These are phyloP conservation scores for Silurus lanzhouensis DNA, from an alignment of 2,797 vertebrate genomes.

Conservation along the genomic window DNA sequence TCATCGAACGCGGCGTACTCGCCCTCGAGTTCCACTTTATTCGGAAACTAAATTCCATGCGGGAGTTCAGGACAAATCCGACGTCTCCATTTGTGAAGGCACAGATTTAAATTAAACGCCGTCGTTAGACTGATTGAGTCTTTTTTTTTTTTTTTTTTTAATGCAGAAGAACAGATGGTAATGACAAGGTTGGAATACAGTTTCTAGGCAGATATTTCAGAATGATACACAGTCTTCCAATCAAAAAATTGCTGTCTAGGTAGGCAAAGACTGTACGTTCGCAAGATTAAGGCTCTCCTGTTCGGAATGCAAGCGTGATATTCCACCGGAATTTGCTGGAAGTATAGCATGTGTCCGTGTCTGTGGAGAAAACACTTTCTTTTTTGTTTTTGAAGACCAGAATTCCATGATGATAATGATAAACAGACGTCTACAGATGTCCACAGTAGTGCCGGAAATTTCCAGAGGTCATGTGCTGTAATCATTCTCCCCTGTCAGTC, in stretches of 20 bases:
- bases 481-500: not conserved
- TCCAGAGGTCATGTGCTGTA: no score
- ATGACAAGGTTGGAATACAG: not conserved
- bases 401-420: not conserved
- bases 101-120: conserved; percentile 32
- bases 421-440: not conserved
- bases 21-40: conserved; percentile 26
- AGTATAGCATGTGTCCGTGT: not conserved
- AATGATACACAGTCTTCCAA: not conserved
- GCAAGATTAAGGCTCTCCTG: not conserved
- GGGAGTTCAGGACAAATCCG: conserved; percentile 10
- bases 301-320: not conserved
- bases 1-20: conserved; percentile 23
- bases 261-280: not conserved
- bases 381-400: not conserved
- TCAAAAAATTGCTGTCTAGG: not conserved
- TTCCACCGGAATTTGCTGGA: not conserved
- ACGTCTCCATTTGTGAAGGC: conserved; percentile 9
- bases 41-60: conserved; percentile 31
- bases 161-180: not conserved
- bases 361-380: not conserved
- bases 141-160: not conserved
- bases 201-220: conserved; percentile 11
- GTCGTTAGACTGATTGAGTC: conserved; percentile 20
- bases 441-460: no score